Evolutionary conservation across 2,113 vertebrate species (phyloP), one percentile per base, ranked within the genome.

Genomic region (Osmerus eperlanus): DNA sequence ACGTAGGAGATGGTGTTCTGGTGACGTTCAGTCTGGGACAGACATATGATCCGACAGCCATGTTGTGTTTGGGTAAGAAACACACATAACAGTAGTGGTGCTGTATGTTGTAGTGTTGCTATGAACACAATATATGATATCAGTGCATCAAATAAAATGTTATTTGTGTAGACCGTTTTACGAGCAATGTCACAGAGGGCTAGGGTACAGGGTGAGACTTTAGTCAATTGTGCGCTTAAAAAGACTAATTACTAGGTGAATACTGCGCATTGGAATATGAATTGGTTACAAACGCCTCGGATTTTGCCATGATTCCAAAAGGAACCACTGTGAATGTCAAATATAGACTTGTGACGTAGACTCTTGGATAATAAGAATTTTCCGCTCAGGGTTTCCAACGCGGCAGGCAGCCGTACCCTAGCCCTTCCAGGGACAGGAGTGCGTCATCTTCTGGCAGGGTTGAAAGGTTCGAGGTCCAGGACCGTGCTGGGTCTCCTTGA

Each of bases 401-500:
- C 32, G n/a, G 29, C 32, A 41, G 15, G 28, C 63, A 47, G 41
- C 41, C 41, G 41, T 65, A 28, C 25, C 63, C 63, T 41, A 29
- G 16, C 29, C 18, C 63, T 4, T 8, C 55, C 15, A 56, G 0
- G 9, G 63, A 41, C 7, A 19, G 2, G 2, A 65, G 16, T 19
- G 32, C 29, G 62, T 65, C 29, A 65, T 29, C 12, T 15, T 4
- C 32, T 41, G 63, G 63, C 63, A 65, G 32, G 25, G 63, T 18
- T 12, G 4, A 18, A 19, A 36, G 18, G 29, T n/a, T 18, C 18
- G 3, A 0, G 8, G 63, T 28, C 32, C 29, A 36, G 16, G 9
- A 29, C 83, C 80, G 76, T 83, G 15, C 84, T 2, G 72, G 80
- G 68, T 41, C 61, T 62, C 74, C 72, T 75, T 88, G 87, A 85